Evolutionary conservation across 2,797 vertebrate species (phyloP), one percentile per base, ranked within the genome.

Genomic region (Sebastes oblongus): DNA sequence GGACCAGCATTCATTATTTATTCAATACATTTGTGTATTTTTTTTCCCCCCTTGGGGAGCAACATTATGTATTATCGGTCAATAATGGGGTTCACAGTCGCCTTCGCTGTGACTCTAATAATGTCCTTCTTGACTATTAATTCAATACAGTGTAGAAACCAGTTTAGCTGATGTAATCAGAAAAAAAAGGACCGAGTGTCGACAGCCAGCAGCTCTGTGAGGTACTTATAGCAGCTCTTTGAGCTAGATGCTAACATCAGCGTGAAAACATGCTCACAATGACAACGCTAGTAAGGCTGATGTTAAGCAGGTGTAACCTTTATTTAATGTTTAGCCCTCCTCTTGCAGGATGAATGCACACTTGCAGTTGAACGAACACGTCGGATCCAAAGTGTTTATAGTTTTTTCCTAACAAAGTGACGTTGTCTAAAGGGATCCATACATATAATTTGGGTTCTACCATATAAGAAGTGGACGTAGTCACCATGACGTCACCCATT

Each of bases 1-100:
- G 61, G 14, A 65, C 70, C 74, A 55, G 2, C 3, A 75, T 50
- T 61, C 82, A 84, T 90, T 81, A 78, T 80, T 82, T 85, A 86
- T 85, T 87, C 69, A 79, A 32, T 70, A 59, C 75, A 20, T 86
- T 77, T 78, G 59, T 83, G 67, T 77, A 13, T 72, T 62, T 22
- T 61, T 61, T 68, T 27, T 16, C 6, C 9, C 64, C 80, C 25
- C 4, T 11, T 7, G 1, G 82, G 86, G 30, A 27, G 66, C 10
- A 3, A 25, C 62, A 6, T 75, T 66, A 66, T 24, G 29, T 6
- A 72, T 78, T 56, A 77, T 62, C 2, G 9, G 75, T 80, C 85
- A 79, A 85, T 78, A 85, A 80, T 34, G 36, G 65, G 4, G 20
- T 13, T 64, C 3, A 71, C 71, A 36, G 54, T 65, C 1, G 30